These are phyloP conservation scores for Zosterops japonicus DNA, from an alignment of 2,113 vertebrate species.

Conservation along the genomic window DNA sequence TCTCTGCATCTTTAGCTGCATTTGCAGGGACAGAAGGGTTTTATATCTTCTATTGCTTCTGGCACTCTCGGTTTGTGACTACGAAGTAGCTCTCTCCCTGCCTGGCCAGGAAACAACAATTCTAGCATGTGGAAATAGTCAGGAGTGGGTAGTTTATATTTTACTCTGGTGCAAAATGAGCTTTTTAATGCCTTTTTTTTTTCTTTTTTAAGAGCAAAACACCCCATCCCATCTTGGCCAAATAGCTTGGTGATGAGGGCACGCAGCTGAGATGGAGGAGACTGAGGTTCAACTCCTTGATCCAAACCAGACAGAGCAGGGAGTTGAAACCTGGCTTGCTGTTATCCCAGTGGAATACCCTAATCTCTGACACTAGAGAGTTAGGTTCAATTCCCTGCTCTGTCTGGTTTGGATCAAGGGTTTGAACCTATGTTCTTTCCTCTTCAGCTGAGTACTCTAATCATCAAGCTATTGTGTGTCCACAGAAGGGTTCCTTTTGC, in stretches of 20 bases:
- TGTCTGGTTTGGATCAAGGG: slow-evolving; percentile 56
- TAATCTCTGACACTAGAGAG: slow-evolving; percentile 55
- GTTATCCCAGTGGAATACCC: slow-evolving; percentile 9
- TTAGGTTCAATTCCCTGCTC: slow-evolving; percentile 16
- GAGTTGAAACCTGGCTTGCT: slow-evolving; percentile 35
- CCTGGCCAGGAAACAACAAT: background rate
- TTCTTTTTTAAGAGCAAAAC: background rate
- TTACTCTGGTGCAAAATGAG: background rate
- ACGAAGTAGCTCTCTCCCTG: background rate
- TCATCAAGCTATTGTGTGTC: slow-evolving; percentile 17
- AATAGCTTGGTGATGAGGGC: background rate
- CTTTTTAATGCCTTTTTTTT: background rate
- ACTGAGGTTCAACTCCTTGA: background rate
- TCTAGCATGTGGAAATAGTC: background rate
- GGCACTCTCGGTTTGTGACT: background rate
- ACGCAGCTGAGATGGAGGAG: background rate
- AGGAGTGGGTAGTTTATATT: background rate
- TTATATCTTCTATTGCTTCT: slow-evolving; percentile 8
- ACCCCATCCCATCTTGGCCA: background rate
- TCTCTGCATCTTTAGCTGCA: background rate
- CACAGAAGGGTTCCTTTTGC: slow-evolving; percentile 24
- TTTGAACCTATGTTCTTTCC: background rate
- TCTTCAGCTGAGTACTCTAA: slow-evolving; percentile 18
- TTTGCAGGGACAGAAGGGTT: background rate
- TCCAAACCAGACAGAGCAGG: slow-evolving; percentile 32